These are phyloP conservation scores for Tachysurus fulvidraco DNA, from an alignment of 2,113 vertebrate genomes.

Conservation along the genomic window DNA sequence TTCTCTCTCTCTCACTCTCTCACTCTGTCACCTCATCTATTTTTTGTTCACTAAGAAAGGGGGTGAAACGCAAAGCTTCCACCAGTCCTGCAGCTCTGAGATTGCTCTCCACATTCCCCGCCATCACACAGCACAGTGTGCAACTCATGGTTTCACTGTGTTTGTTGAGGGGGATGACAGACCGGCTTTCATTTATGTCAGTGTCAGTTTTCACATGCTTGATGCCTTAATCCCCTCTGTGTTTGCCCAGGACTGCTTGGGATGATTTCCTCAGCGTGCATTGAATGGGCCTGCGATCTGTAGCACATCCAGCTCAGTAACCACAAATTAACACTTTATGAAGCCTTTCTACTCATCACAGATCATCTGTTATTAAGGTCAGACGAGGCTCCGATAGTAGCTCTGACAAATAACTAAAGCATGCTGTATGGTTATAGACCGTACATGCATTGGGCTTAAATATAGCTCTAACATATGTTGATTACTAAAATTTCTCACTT, in stretches of 20 bases:
- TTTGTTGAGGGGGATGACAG: conserved; percentile 53
- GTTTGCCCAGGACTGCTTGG: conserved; percentile 37
- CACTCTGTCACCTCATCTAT: neutral
- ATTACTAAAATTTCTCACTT: neutral
- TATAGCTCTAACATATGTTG: neutral
- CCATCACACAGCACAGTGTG: conserved; percentile 16
- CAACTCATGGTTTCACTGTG: conserved; percentile 32
- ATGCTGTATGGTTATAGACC: neutral
- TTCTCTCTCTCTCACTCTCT: conserved; percentile 21
- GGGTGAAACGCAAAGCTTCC: neutral
- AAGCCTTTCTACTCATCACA: conserved; percentile 22
- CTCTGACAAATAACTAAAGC: neutral
- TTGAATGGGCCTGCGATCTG: conserved; percentile 34
- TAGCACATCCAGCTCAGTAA: conserved; percentile 15
- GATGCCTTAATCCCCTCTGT: conserved; percentile 54
- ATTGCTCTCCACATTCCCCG: neutral
- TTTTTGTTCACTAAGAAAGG: neutral
- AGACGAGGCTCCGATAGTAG: conserved; percentile 4
- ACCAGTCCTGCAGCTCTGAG: neutral
- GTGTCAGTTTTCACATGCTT: conserved; percentile 57
- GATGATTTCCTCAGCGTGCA: conserved; percentile 30
- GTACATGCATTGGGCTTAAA: neutral
- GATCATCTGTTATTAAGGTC: conserved; percentile 27
- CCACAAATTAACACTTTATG: conserved; percentile 43
- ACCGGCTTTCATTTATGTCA: conserved; percentile 49